Evolutionary conservation across 2,797 vertebrate species (phyloP), one percentile per base, ranked within the genome.

Genomic region (Typhlichthys eigenmanni): DNA sequence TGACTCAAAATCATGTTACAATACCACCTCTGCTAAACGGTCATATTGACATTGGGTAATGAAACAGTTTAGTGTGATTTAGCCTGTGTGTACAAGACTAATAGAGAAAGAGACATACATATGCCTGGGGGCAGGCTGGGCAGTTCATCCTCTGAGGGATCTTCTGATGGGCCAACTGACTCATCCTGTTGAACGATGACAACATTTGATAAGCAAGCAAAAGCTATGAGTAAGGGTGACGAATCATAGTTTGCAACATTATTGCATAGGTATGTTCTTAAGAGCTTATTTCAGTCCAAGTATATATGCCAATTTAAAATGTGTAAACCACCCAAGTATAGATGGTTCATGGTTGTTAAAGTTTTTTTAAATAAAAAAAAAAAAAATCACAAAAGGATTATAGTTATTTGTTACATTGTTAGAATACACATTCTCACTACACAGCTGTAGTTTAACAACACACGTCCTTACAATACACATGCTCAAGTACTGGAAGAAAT

Each of bases 71-170:
- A 8, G 34, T 7, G 34, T 34, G 34, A 47, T 47, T 8, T 47
- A 47, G 8, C 13, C 46, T 8, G 8, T 47, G 46, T 47, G 13
- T 13, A 47, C 13, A 19, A 47, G 8, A 47, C 46, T 13, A n/a
- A 12, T 10, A 11, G 47, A 11, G 11, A n/a, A 47, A 12, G 46
- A 24, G 17, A 66, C 91, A 88, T 82, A 94, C 93, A 87, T 38
- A 93, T 85, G 13, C 86, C 91, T 13, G 88, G 84, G 67, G 91
- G 90, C 72, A 91, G 71, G 51, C 63, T 70, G 1, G 87, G 87
- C 17, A 85, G 80, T 10, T 86, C 89, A 64, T 91, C 89, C 64
- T 91, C 90, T 52, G 84, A 71, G 47, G 84, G 80, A 62, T 88
- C 85, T 46, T 87, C 83, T 2, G 87, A 71, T 55, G 74, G 82